A percentile compares a stretch with the other conserved stretches of the same genome.
These are phyloP conservation scores for Emydura subglobosa DNA, from an alignment of 2,113 vertebrate genomes.

Conservation along the genomic window DNA sequence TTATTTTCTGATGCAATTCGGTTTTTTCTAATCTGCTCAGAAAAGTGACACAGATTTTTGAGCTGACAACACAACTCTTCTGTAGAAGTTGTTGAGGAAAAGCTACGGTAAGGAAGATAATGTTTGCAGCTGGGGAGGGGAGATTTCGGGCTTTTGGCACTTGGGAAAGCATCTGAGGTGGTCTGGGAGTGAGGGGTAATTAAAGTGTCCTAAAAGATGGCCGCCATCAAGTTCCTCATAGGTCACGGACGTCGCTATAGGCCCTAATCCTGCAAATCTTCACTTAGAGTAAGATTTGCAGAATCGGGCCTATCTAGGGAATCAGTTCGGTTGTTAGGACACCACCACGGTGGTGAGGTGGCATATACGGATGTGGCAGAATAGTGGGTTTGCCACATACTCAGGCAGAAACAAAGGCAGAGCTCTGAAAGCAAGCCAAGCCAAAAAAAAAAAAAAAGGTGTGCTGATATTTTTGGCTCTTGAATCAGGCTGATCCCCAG, in stretches of 20 bases:
- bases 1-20: not conserved
- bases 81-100: not conserved
- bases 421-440: not conserved
- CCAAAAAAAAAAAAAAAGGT: not conserved
- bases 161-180: not conserved
- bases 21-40: not conserved
- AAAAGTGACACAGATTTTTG: constrained; percentile 27
- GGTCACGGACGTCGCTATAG: not conserved
- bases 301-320: not conserved
- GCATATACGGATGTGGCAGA: not conserved
- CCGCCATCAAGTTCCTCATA: not conserved
- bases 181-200: fast-evolving
- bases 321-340: not conserved
- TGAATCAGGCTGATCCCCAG: not conserved
- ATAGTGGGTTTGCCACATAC: not conserved
- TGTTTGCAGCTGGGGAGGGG: constrained; percentile 3
- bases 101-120: not conserved
- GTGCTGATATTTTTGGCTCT: not conserved
- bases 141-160: not conserved
- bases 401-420: not conserved
- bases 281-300: not conserved
- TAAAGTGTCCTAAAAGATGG: not conserved
- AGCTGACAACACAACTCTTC: not conserved
- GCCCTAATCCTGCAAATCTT: not conserved
- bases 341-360: not conserved